Conservation (phyloP, 2,888 invertebrate genomes). For the Eucriotettix oculatus region DNA sequence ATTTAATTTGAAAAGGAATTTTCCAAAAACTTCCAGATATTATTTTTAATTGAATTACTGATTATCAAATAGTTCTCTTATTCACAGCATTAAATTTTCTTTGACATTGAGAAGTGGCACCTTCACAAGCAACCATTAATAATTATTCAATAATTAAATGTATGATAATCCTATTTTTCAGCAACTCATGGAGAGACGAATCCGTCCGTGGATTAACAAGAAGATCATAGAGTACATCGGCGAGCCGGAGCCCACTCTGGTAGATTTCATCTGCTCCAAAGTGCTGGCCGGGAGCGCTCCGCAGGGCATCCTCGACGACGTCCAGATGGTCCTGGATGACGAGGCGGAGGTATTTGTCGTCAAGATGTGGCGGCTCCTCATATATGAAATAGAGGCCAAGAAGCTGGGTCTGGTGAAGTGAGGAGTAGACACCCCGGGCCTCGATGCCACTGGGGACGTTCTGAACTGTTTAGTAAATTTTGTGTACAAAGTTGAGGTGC, state of each 20-base stretch:
- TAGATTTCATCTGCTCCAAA: slow-evolving; percentile 99
- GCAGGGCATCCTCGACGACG: slow-evolving; percentile 90
- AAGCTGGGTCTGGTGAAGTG: slow-evolving; percentile 71
- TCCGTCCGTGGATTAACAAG: slow-evolving; percentile 98
- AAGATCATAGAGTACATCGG: slow-evolving; percentile 99
- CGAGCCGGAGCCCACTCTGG: slow-evolving; percentile 93
- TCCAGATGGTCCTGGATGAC: slow-evolving; percentile 98
- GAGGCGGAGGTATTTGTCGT: slow-evolving; percentile 99
- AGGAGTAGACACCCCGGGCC: background rate
- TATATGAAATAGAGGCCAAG: slow-evolving; percentile 98
- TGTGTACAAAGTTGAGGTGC: no score
- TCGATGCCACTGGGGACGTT: no score
- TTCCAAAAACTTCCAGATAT: no score
- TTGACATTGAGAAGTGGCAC: no score
- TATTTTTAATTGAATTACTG: no score
- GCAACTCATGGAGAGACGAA: slow-evolving; percentile 85
- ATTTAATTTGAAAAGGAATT: no score
- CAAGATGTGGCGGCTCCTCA: slow-evolving; percentile 98
- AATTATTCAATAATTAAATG: no score
- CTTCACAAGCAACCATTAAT: no score
- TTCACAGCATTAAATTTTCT: no score
- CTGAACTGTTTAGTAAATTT: no score
- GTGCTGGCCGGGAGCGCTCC: slow-evolving; percentile 87
- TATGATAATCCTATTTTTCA: slow-evolving; percentile 13
- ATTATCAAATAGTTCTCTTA: no score